phyloP scores from a whole-genome alignment of 2,888 invertebrate species.

The Erebia epiphron region DNA sequence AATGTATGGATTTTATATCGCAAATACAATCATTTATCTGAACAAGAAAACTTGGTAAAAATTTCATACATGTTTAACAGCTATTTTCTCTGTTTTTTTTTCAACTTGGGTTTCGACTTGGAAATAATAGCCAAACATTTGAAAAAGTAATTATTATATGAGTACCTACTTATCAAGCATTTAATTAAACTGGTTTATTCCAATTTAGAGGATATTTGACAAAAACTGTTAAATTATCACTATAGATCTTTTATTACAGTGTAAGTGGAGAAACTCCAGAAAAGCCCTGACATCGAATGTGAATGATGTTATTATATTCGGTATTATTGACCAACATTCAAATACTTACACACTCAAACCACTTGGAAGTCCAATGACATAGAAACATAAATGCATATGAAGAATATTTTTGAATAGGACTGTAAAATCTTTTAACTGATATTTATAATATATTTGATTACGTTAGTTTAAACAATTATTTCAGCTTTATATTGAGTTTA shows the following conservation, averaged over 20 bases:
- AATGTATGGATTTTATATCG: too few species aligned
- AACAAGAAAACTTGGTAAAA: neutral
- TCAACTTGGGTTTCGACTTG: too few species aligned
- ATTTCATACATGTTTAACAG: neutral
- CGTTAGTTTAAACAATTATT: too few species aligned
- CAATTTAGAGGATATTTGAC: too few species aligned
- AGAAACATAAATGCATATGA: slow-evolving; percentile 1
- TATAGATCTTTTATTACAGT: neutral
- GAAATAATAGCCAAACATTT: too few species aligned
- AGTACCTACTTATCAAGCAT: too few species aligned
- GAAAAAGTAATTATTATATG: too few species aligned
- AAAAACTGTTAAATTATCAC: too few species aligned
- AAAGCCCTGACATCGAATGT: neutral
- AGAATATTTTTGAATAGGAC: neutral
- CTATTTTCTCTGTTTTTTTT: neutral
- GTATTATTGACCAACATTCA: neutral
- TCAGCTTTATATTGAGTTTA: too few species aligned
- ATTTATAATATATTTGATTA: too few species aligned
- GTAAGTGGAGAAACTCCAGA: neutral
- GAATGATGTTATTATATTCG: neutral
- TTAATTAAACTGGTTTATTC: too few species aligned
- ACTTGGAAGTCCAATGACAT: neutral
- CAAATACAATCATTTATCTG: too few species aligned
- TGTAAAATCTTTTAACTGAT: neutral
- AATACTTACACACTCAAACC: neutral